Base-by-base conservation (phyloP, 1,140 invertebrate species). In the Bactericera cockerelli region DNA sequence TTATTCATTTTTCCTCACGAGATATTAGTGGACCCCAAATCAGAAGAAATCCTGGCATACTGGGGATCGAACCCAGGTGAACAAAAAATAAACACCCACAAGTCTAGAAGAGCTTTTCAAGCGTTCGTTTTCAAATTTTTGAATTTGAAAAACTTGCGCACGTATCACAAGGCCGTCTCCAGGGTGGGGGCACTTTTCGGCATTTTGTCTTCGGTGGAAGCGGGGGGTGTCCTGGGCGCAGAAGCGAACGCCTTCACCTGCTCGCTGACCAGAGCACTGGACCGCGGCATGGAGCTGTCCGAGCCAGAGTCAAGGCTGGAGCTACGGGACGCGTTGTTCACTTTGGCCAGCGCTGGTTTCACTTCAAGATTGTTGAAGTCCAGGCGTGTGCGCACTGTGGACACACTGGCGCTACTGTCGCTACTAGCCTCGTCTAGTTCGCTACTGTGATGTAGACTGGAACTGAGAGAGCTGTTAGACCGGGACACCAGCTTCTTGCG, bases 341-440 rank as follows among this genome's bases (percentile, higher is more conserved):
- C 42, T 16, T 49, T 49, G 42, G 42, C 42, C 19, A 22, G 22
- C 19, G 42, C n/a, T 4, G 42, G 22, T 49, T 49, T 49, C 8
- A 49, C 42, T 49, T 49, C 42, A 19, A 49, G 6, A n/a, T 49
- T 49, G 22, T 49, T 49, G 19, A 49, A 49, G 42, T 49, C 42
- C n/a, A 49, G 42, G 6, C 22, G 6, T 4, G 42, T 49, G 8
- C 42, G 42, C n/a, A 49, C 42, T 4, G 42, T 49, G 22, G n/a
- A 19, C 42, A 49, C 42, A 49, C 42, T 49, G 42, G 42, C 22
- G 19, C 42, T 19, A 49, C 42, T 49, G 55, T 62, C 61, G 53
- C 60, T 66, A 13, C 62, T 56, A 33, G 63, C 63, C 21, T 33
- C 28, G 36, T 31, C 26, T 49, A 22, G 24, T 22, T 26, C 42